A percentile compares a stretch with the other conserved stretches of the same genome.
Evolutionary conservation across 1,140 invertebrate genomes (phyloP).

Genomic region (Drosophila lini): DNA sequence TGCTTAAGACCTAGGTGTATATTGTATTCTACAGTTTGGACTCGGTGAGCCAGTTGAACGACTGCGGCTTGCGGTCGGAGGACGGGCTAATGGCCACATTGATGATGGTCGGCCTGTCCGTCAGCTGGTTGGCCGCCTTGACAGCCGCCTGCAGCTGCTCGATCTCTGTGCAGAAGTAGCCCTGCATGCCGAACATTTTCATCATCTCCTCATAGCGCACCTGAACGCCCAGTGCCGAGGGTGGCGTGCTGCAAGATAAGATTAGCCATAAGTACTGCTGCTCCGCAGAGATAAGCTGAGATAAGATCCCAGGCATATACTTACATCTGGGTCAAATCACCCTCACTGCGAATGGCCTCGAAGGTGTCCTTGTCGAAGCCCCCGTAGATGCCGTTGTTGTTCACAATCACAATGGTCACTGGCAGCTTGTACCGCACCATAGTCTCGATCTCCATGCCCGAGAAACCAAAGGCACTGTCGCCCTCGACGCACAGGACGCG

Average conservation of each 20-base stretch:
- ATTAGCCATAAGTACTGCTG: conserved; percentile 34
- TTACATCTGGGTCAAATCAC: conserved; percentile 88
- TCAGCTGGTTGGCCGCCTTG: conserved; percentile 87
- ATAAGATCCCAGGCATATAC: conserved; percentile 41
- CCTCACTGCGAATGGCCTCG: conserved; percentile 88
- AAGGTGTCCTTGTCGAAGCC: conserved; percentile 92
- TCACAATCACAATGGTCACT: conserved; percentile 95
- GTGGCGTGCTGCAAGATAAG: conserved; percentile 89
- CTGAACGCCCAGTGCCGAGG: conserved; percentile 90
- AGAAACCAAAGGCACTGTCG: conserved; percentile 98
- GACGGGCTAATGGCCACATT: conserved; percentile 95
- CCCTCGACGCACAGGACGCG: conserved; percentile 95
- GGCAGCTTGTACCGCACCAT: conserved; percentile 97
- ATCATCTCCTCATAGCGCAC: conserved; percentile 96
- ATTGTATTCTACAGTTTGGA: conserved; percentile 90
- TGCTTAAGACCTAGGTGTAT: conserved; percentile 67
- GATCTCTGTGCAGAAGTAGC: conserved; percentile 91
- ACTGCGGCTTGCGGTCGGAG: conserved; percentile 95
- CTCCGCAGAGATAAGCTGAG: conserved; percentile 36
- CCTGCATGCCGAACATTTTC: conserved; percentile 92
- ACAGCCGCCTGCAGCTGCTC: conserved; percentile 90
- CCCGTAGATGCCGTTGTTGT: conserved; percentile 97
- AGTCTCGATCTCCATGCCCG: conserved; percentile 98
- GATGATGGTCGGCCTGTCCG: conserved; percentile 92
- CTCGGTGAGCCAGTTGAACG: conserved; percentile 95